These are phyloP conservation scores for Antheraea pernyi DNA, from an alignment of 1,140 invertebrate genomes.

Conservation along the genomic window DNA sequence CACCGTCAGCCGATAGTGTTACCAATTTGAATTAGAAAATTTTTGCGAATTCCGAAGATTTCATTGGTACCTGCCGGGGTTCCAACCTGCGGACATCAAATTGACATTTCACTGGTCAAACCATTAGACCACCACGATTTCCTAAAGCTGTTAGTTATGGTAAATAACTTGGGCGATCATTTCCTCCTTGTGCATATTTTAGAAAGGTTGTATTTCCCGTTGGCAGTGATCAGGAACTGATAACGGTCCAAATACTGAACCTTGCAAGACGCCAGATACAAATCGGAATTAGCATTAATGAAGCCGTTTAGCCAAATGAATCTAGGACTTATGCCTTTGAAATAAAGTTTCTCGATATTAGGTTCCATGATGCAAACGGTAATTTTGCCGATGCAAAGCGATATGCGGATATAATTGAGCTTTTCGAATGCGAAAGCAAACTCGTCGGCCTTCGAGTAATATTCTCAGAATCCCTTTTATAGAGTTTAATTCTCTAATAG, in stretches of 20 bases:
- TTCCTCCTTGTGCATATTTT: constrained; percentile 10
- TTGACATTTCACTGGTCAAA: no score
- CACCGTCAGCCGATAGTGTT: no score
- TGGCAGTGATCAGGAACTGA: constrained; percentile 44
- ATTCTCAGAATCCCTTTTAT: constrained; percentile 9
- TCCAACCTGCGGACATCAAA: no score
- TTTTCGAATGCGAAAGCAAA: constrained; percentile 65
- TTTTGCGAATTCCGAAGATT: no score
- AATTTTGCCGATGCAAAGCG: constrained; percentile 31
- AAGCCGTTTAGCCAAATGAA: constrained; percentile 13
- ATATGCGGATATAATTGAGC: constrained; percentile 61
- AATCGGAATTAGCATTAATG: constrained; percentile 14
- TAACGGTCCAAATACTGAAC: constrained; percentile 36
- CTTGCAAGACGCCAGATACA: constrained; percentile 35
- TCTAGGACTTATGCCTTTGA: constrained; percentile 31
- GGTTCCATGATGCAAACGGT: constrained; percentile 16
- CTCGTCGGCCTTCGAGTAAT: constrained; percentile 57
- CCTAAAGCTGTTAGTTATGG: not conserved
- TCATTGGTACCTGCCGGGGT: no score
- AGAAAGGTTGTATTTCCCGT: constrained; percentile 41
- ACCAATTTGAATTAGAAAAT: no score
- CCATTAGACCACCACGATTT: no score
- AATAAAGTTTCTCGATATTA: constrained; percentile 20
- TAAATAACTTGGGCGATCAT: not conserved
- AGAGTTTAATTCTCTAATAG: not conserved